These are phyloP conservation scores for Ooceraea biroi DNA, from an alignment of 1,140 invertebrate genomes.

Conservation along the genomic window DNA sequence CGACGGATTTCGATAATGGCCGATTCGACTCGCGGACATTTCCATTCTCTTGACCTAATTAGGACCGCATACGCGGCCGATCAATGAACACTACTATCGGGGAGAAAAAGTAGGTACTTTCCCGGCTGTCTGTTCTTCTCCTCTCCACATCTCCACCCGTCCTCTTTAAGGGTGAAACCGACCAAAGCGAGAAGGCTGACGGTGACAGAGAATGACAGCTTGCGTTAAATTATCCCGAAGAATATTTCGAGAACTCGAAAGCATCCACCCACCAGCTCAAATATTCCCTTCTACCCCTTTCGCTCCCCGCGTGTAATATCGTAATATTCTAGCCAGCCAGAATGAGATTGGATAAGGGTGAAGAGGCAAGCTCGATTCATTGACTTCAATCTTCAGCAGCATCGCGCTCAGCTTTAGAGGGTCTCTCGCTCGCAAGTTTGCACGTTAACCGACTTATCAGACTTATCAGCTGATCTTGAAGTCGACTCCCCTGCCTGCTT, in stretches of 20 bases:
- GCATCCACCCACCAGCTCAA: neutral
- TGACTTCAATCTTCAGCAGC: neutral
- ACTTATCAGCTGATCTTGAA: neutral
- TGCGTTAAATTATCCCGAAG: conserved; percentile 28
- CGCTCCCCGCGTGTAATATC: conserved; percentile 33
- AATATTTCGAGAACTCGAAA: conserved; percentile 29
- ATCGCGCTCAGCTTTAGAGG: neutral
- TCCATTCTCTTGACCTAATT: conserved; percentile 60
- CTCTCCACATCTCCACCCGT: no score
- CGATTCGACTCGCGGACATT: conserved; percentile 35
- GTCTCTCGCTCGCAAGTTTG: neutral
- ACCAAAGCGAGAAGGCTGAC: conserved; percentile 18
- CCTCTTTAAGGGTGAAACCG: no score
- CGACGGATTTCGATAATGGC: conserved; percentile 55
- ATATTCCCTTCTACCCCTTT: neutral
- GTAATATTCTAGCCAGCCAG: conserved; percentile 37
- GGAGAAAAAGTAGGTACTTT: neutral
- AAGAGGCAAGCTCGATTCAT: neutral
- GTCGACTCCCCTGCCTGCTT: neutral
- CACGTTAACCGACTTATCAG: neutral
- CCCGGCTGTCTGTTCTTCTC: neutral
- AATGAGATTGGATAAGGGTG: neutral
- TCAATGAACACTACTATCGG: conserved; percentile 21
- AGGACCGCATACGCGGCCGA: conserved; percentile 3
- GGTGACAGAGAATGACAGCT: conserved; percentile 2